phyloP scores from a whole-genome alignment of 2,888 invertebrate species.

The Andrena chrysosceles region DNA sequence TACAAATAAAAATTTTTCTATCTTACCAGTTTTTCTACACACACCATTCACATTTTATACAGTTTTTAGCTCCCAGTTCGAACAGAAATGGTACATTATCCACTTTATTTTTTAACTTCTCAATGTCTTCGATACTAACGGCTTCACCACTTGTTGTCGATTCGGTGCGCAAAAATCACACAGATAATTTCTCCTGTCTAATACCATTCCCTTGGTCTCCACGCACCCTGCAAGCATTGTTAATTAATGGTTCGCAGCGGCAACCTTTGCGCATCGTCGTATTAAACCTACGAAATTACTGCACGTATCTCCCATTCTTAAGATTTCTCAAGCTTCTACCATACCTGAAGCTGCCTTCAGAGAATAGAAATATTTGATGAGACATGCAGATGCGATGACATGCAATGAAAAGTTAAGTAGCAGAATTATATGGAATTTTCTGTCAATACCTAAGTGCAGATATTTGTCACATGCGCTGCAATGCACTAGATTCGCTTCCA shows the following conservation, averaged over 20 bases:
- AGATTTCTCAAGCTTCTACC: neutral
- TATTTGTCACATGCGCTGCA: conserved; percentile 86
- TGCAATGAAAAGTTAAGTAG: conserved; percentile 65
- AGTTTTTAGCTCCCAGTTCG: conserved; percentile 25
- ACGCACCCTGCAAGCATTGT: conserved; percentile 78
- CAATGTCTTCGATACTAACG: conserved; percentile 79
- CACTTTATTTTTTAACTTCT: conserved; percentile 70
- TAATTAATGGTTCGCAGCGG: neutral
- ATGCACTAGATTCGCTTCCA: conserved; percentile 86
- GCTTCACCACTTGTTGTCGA: conserved; percentile 78
- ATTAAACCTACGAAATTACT: neutral
- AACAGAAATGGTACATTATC: conserved; percentile 30
- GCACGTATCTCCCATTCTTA: neutral
- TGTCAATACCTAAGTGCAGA: conserved; percentile 85
- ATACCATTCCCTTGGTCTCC: conserved; percentile 81
- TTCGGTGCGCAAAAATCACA: conserved; percentile 82
- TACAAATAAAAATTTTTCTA: conserved; percentile 43
- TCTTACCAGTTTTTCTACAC: conserved; percentile 36
- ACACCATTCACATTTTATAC: conserved; percentile 56
- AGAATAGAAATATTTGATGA: conserved; percentile 42
- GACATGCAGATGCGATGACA: conserved; percentile 56
- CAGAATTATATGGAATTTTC: conserved; percentile 76
- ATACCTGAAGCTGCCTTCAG: conserved; percentile 35
- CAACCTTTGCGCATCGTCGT: neutral
- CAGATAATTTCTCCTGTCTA: conserved; percentile 82